phyloP scores from a whole-genome alignment of 2,113 vertebrate species.

The Laterallus jamaicensis region DNA sequence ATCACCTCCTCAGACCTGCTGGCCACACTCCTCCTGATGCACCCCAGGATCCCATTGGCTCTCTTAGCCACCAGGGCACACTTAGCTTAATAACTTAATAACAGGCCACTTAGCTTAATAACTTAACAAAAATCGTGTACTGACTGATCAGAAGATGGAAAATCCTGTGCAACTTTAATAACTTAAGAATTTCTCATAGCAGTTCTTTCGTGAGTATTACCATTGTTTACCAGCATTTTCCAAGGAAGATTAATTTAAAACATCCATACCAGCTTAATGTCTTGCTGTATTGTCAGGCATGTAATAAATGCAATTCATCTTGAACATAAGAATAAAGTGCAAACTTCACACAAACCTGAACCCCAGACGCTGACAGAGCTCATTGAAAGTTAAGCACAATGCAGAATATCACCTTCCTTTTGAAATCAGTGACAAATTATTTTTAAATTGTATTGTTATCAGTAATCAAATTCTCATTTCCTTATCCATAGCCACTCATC shows the following conservation, averaged over 20 bases:
- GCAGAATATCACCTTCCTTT: neutral
- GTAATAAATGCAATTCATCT: neutral
- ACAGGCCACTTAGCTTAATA: neutral
- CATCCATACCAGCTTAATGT: neutral
- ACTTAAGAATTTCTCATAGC: neutral
- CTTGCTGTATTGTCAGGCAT: neutral
- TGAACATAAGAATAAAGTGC: neutral
- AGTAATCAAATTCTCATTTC: neutral
- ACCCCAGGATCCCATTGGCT: too few species aligned
- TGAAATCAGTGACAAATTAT: neutral
- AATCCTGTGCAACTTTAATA: neutral
- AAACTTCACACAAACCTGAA: neutral
- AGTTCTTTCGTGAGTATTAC: neutral
- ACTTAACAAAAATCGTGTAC: neutral
- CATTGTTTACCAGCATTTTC: slow-evolving; percentile 34
- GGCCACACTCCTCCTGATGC: too few species aligned
- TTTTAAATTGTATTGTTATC: neutral
- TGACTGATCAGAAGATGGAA: slow-evolving; percentile 36
- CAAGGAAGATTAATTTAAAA: slow-evolving; percentile 33
- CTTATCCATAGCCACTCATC: neutral
- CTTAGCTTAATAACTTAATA: too few species aligned
- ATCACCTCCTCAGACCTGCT: too few species aligned
- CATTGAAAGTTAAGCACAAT: neutral
- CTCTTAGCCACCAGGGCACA: too few species aligned
- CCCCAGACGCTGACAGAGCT: neutral